A percentile compares a stretch with the other conserved stretches of the same genome.
These are phyloP conservation scores for Mimachlamys varia DNA, from an alignment of 2,888 invertebrate species.

Conservation along the genomic window DNA sequence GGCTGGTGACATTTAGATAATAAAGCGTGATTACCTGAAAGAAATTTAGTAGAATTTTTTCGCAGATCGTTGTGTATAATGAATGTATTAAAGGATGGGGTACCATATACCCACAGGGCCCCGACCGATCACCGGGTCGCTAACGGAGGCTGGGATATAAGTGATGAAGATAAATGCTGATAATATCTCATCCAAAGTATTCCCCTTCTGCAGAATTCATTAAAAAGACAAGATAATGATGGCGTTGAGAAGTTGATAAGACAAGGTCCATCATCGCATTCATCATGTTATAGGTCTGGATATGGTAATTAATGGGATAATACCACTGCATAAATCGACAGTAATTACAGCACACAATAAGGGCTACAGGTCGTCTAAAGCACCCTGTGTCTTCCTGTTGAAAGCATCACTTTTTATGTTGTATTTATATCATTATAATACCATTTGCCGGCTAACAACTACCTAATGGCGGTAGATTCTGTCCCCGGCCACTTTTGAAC, in stretches of 20 bases:
- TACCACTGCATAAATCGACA: conserved; percentile 45
- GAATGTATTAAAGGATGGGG: background rate
- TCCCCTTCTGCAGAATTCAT: conserved; percentile 36
- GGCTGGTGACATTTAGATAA: conserved; percentile 49
- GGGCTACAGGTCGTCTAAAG: conserved; percentile 42
- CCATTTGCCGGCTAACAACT: conserved; percentile 28
- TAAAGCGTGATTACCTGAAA: conserved; percentile 48
- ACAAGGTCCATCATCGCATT: conserved; percentile 41
- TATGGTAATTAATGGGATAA: conserved; percentile 41
- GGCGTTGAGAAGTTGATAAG: conserved; percentile 46
- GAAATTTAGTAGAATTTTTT: conserved; percentile 50
- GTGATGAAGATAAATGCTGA: conserved; percentile 6
- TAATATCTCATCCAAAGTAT: conserved; percentile 7
- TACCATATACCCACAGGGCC: background rate
- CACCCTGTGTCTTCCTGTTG: conserved; percentile 44
- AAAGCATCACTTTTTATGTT: conserved; percentile 43
- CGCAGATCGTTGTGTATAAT: conserved; percentile 34
- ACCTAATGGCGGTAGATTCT: background rate
- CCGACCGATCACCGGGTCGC: background rate
- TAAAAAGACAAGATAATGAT: conserved; percentile 33
- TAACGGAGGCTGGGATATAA: conserved; percentile 14
- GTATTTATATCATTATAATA: conserved; percentile 47
- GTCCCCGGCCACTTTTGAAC: background rate
- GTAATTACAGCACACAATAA: conserved; percentile 44
- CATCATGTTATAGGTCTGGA: conserved; percentile 17